These are phyloP conservation scores for Fratercula arctica DNA, from an alignment of 2,797 vertebrate genomes.

Conservation along the genomic window DNA sequence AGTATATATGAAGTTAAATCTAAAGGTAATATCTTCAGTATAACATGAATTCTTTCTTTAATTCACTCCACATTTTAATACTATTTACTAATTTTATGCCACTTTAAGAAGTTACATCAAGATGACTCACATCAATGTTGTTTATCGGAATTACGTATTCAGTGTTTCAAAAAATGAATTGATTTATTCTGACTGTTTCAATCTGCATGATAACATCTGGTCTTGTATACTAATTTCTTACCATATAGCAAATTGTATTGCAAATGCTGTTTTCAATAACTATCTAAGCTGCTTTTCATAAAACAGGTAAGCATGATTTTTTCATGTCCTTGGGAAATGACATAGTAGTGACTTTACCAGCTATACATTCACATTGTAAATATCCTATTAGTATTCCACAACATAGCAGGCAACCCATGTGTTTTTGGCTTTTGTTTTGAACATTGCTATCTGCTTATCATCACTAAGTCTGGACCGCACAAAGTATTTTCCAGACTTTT, in stretches of 20 bases:
- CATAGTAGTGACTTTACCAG: background rate
- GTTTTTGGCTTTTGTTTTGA: background rate
- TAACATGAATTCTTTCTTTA: background rate
- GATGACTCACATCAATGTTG: background rate
- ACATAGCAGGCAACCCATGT: background rate
- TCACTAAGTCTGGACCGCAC: background rate
- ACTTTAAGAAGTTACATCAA: background rate
- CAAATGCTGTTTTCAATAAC: conserved; percentile 4
- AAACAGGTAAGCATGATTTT: background rate
- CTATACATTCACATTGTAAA: background rate
- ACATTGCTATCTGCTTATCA: background rate
- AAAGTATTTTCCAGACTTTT: conserved; percentile 34
- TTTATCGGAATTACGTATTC: background rate
- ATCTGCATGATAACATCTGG: background rate
- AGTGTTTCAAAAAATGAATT: background rate
- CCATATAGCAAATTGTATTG: background rate
- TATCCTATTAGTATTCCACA: background rate
- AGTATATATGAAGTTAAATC: background rate
- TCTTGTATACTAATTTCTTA: background rate
- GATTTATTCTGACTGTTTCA: background rate
- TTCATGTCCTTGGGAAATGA: background rate
- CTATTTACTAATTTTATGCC: background rate
- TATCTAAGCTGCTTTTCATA: background rate
- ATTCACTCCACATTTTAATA: background rate
- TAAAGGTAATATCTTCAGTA: background rate